phyloP scores from a whole-genome alignment of 2,888 invertebrate species.

The Dioctria linearis region DNA sequence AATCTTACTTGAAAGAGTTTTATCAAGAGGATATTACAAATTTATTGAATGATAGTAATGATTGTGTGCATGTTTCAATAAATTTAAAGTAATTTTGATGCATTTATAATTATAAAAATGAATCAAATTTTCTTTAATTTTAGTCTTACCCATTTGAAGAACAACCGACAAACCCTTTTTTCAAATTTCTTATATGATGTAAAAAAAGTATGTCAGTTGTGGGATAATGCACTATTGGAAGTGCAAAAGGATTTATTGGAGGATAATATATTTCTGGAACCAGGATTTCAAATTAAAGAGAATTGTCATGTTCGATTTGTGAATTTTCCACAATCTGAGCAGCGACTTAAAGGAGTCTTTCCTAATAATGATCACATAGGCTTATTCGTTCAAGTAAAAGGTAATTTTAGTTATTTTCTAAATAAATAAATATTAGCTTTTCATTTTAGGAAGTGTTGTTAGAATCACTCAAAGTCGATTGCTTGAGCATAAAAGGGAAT shows the following conservation, averaged over 20 bases:
- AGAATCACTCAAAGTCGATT: slow-evolving; percentile 82
- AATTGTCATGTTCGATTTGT: slow-evolving; percentile 80
- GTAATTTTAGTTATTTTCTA: slow-evolving; percentile 66
- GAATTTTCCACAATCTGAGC: slow-evolving; percentile 79
- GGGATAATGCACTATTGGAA: slow-evolving; percentile 76
- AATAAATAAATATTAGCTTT: not conserved
- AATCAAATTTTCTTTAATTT: not conserved
- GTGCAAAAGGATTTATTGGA: slow-evolving; percentile 75
- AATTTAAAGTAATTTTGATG: slow-evolving; percentile 77
- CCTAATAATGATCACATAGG: slow-evolving; percentile 82
- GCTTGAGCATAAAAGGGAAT: slow-evolving; percentile 82
- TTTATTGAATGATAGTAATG: slow-evolving; percentile 76
- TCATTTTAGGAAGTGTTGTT: slow-evolving; percentile 80
- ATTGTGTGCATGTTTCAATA: slow-evolving; percentile 77
- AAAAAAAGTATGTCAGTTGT: slow-evolving; percentile 75
- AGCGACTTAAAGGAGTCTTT: slow-evolving; percentile 73
- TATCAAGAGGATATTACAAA: slow-evolving; percentile 76
- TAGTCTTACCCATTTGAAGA: slow-evolving; percentile 57
- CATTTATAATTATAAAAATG: not conserved
- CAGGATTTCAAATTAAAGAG: slow-evolving; percentile 73
- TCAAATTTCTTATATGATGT: slow-evolving; percentile 79
- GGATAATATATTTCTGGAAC: slow-evolving; percentile 66
- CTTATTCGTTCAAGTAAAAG: slow-evolving; percentile 82
- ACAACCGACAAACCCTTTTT: slow-evolving; percentile 78
- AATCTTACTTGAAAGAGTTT: slow-evolving; percentile 75